Base-by-base conservation (phyloP, 2,797 vertebrate species). In the Muscicapa comitata region DNA sequence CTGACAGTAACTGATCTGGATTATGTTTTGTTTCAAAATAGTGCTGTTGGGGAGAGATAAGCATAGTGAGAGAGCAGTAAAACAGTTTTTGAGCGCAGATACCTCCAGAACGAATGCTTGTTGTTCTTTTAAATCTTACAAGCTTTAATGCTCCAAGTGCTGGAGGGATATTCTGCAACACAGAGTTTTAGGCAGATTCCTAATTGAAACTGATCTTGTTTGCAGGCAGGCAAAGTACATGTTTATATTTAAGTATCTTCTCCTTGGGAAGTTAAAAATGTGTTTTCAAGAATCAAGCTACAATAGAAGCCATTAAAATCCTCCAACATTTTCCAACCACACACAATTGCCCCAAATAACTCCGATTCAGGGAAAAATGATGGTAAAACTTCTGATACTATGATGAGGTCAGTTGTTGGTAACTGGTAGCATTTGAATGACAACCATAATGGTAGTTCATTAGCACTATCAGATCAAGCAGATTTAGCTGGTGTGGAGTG, bases 21-120 rank as follows among this genome's bases (percentile, higher is more conserved):
- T 77, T 89, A 95, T 92, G 68, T 83, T 96, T 96, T 95, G 85
- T 93, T 95, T 96, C 70, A 83, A 87, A 93, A 90, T 47, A 91
- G 54, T 71, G 73, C 89, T 96, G 94, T 3, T 59, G 29, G 33
- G 26, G 54, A 94, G 81, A 90, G 92, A 95, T 93, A 96, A 94
- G 82, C 57, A 72, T 47, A 76, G 29, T 13, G 62, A 88, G 47
- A 86, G 54, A 86, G 40, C 45, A 45, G 38, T 68, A 63, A 76
- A 89, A 48, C n/a, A 86, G 28, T 25, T 93, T 91, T 80, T 83
- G 61, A 92, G 45, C 25, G 66, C 28, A 82, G 35, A 76, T 24
- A 71, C 31, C 33, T 84, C 25, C 62, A 75, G 65, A 81, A 91
- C 3, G 3, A 62, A 91, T 48, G 26, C 9, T 11, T 43, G 37